A percentile compares a stretch with the other conserved stretches of the same genome.
Conservation (phyloP, 1,140 invertebrate species). For the Papilio polyxenes region DNA sequence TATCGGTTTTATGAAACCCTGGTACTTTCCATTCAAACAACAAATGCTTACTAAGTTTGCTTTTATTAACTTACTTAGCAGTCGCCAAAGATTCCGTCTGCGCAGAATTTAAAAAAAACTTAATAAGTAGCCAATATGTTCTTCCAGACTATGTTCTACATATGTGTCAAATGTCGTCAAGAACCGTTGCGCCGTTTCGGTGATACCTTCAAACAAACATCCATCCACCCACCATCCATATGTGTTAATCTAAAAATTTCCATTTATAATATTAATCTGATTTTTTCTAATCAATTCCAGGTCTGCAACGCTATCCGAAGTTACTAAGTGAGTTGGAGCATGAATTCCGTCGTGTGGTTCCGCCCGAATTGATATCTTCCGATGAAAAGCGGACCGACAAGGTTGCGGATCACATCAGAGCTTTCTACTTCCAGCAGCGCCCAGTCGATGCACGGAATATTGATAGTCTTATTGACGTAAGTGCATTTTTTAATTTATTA, state of each 20-base stretch:
- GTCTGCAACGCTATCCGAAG: slow-evolving; percentile 81
- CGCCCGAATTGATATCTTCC: slow-evolving; percentile 73
- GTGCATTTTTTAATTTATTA: slow-evolving; percentile 35
- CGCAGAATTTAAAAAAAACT: too few species aligned
- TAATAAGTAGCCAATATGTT: too few species aligned
- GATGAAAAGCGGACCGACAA: slow-evolving; percentile 59
- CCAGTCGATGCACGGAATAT: slow-evolving; percentile 79
- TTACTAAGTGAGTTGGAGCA: slow-evolving; percentile 79
- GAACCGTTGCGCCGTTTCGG: too few species aligned
- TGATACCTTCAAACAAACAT: too few species aligned
- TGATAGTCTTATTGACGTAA: slow-evolving; percentile 80
- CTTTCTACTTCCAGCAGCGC: slow-evolving; percentile 81
- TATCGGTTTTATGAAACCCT: not conserved
- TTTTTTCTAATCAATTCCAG: slow-evolving; percentile 50
- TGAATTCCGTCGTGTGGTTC: slow-evolving; percentile 80
- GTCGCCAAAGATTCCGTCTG: too few species aligned
- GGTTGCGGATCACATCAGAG: slow-evolving; percentile 78
- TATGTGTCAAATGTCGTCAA: too few species aligned
- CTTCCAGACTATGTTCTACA: too few species aligned
- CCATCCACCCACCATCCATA: too few species aligned
- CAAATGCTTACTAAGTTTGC: too few species aligned
- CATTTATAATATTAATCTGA: not conserved
- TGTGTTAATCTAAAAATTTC: too few species aligned
- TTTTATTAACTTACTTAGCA: not conserved
- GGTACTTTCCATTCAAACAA: too few species aligned